These are phyloP conservation scores for Corynorhinus townsendii DNA, from an alignment of 2,113 vertebrate genomes.

Conservation along the genomic window DNA sequence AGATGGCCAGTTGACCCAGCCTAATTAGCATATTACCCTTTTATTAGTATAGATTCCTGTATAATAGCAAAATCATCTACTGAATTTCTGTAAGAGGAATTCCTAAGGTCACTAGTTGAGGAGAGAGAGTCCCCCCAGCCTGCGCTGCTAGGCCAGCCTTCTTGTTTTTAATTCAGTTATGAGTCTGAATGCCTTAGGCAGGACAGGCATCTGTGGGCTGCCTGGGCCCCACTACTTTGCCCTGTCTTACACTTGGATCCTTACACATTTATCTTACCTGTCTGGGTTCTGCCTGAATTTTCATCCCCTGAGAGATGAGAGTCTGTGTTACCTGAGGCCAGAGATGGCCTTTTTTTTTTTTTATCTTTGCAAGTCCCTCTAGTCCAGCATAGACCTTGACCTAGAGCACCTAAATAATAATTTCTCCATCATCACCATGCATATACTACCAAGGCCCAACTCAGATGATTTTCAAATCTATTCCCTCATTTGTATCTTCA, in stretches of 20 bases:
- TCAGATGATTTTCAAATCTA: background rate
- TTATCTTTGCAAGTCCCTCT: background rate
- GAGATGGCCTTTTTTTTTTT: background rate
- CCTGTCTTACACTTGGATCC: background rate
- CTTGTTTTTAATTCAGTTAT: background rate
- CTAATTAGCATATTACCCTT: too few species aligned
- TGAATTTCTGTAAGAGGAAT: background rate
- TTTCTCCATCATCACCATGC: background rate
- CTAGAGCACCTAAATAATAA: background rate
- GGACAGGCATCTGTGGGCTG: fast-evolving
- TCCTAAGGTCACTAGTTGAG: background rate
- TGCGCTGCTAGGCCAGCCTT: background rate
- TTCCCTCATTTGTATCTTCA: background rate
- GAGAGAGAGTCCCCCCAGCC: background rate
- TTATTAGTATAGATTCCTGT: too few species aligned
- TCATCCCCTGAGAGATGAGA: background rate
- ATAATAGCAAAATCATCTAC: background rate
- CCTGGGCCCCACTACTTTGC: fast-evolving
- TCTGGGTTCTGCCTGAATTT: background rate
- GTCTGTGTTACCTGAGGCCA: background rate
- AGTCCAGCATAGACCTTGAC: background rate
- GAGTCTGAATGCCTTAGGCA: background rate
- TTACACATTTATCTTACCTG: background rate
- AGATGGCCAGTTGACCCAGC: too few species aligned
- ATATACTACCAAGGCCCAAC: background rate